These are phyloP conservation scores for Brachylomia viminalis DNA, from an alignment of 2,888 invertebrate genomes.

Conservation along the genomic window DNA sequence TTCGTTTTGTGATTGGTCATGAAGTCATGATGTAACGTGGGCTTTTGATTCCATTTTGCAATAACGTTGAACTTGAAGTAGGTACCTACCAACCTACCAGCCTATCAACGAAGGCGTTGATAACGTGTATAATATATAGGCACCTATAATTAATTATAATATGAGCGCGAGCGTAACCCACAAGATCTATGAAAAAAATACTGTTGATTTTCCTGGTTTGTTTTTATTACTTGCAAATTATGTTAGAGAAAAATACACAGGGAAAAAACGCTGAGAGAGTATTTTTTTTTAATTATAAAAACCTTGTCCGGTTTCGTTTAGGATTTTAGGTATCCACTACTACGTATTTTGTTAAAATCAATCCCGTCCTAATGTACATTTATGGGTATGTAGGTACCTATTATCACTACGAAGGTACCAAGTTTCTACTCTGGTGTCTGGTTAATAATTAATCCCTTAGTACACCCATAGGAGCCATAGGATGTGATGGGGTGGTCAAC, in stretches of 20 bases:
- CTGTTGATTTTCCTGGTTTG: not conserved
- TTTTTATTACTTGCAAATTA: not conserved
- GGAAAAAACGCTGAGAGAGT: not conserved
- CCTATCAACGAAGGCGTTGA: not conserved
- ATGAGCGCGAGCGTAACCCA: not conserved
- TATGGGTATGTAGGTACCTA: not conserved
- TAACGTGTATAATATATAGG: not conserved
- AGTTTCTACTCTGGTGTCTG: not conserved
- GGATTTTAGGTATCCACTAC: not conserved
- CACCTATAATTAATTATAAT: not conserved
- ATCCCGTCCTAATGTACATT: not conserved
- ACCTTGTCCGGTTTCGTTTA: not conserved
- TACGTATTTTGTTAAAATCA: not conserved
- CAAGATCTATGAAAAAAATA: not conserved
- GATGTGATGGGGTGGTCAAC: not conserved
- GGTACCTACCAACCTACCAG: not conserved
- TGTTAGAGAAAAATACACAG: not conserved
- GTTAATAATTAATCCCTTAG: conserved; percentile 10
- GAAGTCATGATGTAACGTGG: not conserved
- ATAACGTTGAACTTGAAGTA: not conserved
- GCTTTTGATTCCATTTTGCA: not conserved
- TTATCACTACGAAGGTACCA: not conserved
- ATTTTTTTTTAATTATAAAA: too few relatives aligned
- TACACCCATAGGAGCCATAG: not conserved
- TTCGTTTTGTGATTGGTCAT: conserved; percentile 15